Percentiles rank a stretch among this genome's conserved stretches.
Conservation (phyloP, 2,113 vertebrate species). For the Marcusenius ussheri region DNA sequence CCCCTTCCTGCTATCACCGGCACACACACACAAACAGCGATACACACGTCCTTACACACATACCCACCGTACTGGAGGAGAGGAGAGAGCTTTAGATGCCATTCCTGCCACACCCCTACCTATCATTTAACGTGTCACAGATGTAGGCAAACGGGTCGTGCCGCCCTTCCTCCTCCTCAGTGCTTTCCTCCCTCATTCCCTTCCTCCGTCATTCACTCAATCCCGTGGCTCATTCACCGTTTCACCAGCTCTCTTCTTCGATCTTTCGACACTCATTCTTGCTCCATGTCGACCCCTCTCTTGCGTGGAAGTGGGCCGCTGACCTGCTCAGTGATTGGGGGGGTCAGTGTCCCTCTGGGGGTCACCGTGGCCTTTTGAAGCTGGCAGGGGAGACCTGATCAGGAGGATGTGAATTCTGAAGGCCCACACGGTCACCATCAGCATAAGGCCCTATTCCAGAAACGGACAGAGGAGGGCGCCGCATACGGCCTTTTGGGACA, state of each 20-base stretch:
- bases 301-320: background rate
- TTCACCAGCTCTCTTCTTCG: background rate
- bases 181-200: conserved; percentile 9
- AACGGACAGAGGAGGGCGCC: background rate
- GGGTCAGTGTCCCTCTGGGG: background rate
- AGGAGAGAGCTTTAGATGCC: background rate
- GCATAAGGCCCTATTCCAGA: background rate
- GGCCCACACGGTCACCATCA: background rate
- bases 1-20: background rate
- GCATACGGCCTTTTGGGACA: background rate
- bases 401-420: background rate
- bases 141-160: conserved; percentile 14
- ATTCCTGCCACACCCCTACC: background rate
- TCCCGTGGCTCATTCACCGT: background rate
- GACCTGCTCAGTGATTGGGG: background rate
- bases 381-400: background rate
- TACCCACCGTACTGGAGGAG: background rate
- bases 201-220: background rate
- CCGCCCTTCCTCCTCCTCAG: background rate
- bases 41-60: conserved; percentile 34
- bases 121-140: background rate
- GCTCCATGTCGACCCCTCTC: background rate
- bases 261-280: background rate
- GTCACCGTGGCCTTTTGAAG: background rate
- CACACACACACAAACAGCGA: conserved; percentile 20